A percentile compares a stretch with the other conserved stretches of the same genome.
These are phyloP conservation scores for Acyrthosiphon pisum DNA, from an alignment of 1,140 invertebrate species.

Conservation along the genomic window DNA sequence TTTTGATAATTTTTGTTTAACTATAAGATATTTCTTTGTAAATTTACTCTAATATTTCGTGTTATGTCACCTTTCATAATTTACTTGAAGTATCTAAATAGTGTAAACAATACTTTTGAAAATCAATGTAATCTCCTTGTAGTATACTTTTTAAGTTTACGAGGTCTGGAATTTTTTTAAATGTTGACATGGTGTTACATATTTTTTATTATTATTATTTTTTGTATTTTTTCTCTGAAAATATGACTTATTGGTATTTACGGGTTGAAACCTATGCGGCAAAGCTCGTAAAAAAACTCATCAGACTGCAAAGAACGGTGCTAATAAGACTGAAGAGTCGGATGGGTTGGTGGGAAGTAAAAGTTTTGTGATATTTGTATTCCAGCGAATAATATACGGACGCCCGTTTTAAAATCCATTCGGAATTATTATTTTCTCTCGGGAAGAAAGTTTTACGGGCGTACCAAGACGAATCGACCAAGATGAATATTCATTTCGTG, in stretches of 20 bases:
- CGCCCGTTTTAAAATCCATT: slow-evolving; percentile 56
- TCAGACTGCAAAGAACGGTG: slow-evolving; percentile 41
- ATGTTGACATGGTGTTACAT: background rate
- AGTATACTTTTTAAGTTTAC: background rate
- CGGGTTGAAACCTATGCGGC: slow-evolving; percentile 27
- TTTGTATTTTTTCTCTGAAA: background rate
- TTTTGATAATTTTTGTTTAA: slow-evolving; percentile 14
- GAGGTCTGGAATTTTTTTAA: background rate
- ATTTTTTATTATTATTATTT: slow-evolving; percentile 26
- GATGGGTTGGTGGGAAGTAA: background rate
- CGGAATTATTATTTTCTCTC: slow-evolving; percentile 55
- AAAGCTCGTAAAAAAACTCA: slow-evolving; percentile 53
- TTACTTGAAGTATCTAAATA: background rate
- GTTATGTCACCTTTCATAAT: background rate
- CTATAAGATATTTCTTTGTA: slow-evolving; percentile 5
- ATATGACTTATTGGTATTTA: slow-evolving; percentile 55
- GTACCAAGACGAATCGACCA: slow-evolving; percentile 53
- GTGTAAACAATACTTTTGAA: background rate
- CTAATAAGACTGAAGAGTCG: slow-evolving; percentile 32
- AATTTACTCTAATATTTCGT: background rate
- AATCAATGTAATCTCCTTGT: background rate
- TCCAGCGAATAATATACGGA: slow-evolving; percentile 47
- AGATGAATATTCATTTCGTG: slow-evolving; percentile 57
- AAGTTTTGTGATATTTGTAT: slow-evolving; percentile 56
- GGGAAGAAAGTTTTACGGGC: slow-evolving; percentile 49